Evolutionary conservation across 53 echinoderm and acorn worm genomes (phyloP).

Genomic region (Crossaster papposus): DNA sequence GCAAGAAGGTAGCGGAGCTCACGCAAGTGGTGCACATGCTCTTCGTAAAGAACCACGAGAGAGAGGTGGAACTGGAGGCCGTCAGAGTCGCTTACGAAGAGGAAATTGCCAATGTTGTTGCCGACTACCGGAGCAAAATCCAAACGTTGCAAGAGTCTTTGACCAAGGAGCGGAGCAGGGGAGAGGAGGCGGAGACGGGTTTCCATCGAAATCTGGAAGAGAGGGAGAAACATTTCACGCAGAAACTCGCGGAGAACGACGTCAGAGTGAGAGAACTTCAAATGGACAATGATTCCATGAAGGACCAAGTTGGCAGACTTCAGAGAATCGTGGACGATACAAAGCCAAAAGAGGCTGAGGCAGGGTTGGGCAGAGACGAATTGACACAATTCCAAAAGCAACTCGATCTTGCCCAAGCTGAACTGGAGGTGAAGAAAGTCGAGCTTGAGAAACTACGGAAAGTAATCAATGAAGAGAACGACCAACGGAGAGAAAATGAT

Average conservation of each 20-base stretch:
- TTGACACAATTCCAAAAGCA: constrained; percentile 12
- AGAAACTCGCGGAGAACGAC: constrained; percentile 48
- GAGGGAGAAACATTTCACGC: constrained; percentile 41
- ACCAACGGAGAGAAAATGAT: constrained; percentile 29
- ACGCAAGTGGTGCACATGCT: constrained; percentile 98
- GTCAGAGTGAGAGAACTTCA: constrained; percentile 34
- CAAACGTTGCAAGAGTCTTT: constrained; percentile 47
- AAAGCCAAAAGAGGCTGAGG: neutral
- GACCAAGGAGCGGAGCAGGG: constrained; percentile 66
- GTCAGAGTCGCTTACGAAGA: constrained; percentile 81
- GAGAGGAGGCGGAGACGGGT: constrained; percentile 31
- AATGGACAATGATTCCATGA: constrained; percentile 53
- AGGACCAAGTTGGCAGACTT: constrained; percentile 42
- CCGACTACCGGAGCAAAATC: constrained; percentile 75
- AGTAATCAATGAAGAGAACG: constrained; percentile 29
- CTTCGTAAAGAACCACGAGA: constrained; percentile 92
- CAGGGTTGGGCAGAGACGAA: neutral
- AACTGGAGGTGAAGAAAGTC: neutral
- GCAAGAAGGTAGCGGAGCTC: constrained; percentile 93
- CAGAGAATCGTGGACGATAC: constrained; percentile 31
- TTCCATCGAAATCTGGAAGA: constrained; percentile 51
- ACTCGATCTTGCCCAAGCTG: constrained; percentile 12
- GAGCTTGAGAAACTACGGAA: constrained; percentile 35
- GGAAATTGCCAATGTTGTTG: constrained; percentile 73
- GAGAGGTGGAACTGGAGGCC: constrained; percentile 81